Percentiles rank a stretch among this genome's conserved stretches.
Evolutionary conservation across 2,797 vertebrate genomes (phyloP).

Genomic region (Lagodon rhomboides): DNA sequence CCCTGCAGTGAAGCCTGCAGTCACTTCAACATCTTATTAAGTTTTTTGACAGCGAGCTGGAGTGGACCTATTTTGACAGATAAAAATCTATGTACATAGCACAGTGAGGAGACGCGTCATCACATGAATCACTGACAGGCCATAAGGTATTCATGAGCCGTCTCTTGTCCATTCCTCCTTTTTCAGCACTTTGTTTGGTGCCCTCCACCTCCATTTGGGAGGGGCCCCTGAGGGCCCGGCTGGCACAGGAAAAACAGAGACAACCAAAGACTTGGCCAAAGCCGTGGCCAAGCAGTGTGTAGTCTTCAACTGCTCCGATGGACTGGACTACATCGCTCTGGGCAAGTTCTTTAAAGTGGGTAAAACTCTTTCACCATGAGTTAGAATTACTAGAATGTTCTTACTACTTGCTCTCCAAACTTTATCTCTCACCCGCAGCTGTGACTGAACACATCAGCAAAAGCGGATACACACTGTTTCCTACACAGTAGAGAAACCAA

Average conservation of each 20-base stretch:
- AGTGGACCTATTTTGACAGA: not conserved
- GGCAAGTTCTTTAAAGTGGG: constrained; percentile 95
- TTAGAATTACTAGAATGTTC: not conserved
- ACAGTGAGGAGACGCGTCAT: not conserved
- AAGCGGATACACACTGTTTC: not conserved
- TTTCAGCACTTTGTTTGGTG: constrained; percentile 92
- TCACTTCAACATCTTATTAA: constrained; percentile 6
- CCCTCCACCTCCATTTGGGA: constrained; percentile 91
- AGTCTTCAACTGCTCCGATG: constrained; percentile 95
- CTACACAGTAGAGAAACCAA: not conserved
- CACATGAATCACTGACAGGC: not conserved
- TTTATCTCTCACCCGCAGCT: not conserved
- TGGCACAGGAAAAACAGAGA: constrained; percentile 94
- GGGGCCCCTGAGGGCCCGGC: constrained; percentile 94
- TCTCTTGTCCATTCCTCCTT: constrained; percentile 19
- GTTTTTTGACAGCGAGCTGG: constrained; percentile 6
- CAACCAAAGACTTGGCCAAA: constrained; percentile 94
- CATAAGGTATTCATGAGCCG: not conserved
- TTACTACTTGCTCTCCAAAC: not conserved
- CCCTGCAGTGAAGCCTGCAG: constrained; percentile 7
- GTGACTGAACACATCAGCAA: not conserved
- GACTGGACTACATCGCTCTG: constrained; percentile 93
- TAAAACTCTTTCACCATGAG: not conserved
- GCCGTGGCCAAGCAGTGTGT: constrained; percentile 96
- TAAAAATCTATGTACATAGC: not conserved